A percentile compares a stretch with the other conserved stretches of the same genome.
Evolutionary conservation across 2,888 invertebrate species (phyloP).

Genomic region (Synanthedon myopaeformis): DNA sequence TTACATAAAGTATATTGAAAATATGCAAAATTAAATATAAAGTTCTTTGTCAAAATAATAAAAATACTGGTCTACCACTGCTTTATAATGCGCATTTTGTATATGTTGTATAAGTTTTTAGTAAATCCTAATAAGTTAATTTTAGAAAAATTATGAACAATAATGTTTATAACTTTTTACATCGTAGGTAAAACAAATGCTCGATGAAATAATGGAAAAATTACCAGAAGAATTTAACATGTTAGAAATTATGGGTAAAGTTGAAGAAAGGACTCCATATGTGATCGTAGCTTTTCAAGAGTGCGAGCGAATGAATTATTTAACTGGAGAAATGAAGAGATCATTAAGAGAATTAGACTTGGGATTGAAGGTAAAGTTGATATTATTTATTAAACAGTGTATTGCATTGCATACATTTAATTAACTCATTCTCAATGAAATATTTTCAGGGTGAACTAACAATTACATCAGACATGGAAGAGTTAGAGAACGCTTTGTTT

Average conservation of each 20-base stretch:
- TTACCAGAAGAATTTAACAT: constrained; percentile 96
- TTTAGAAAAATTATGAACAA: too few relatives aligned
- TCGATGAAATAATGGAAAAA: constrained; percentile 96
- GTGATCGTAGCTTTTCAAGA: constrained; percentile 96
- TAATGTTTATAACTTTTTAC: neutral
- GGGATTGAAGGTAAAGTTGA: constrained; percentile 81
- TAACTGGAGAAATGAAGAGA: constrained; percentile 91
- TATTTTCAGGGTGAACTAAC: constrained; percentile 86
- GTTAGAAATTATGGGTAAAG: constrained; percentile 93
- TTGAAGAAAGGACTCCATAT: constrained; percentile 95
- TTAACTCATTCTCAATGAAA: neutral
- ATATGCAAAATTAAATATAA: neutral
- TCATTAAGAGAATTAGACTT: constrained; percentile 92
- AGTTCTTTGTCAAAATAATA: neutral
- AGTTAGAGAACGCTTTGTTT: constrained; percentile 90
- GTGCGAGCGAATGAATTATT: constrained; percentile 94
- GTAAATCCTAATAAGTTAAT: too few relatives aligned
- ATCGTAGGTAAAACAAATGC: constrained; percentile 86
- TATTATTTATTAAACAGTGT: neutral
- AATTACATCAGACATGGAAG: constrained; percentile 97
- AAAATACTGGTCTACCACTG: too few relatives aligned
- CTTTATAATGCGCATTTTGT: too few relatives aligned
- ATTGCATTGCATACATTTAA: neutral
- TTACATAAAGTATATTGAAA: neutral
- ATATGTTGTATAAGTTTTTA: too few relatives aligned